These are phyloP conservation scores for Nerophis ophidion DNA, from an alignment of 2,113 vertebrate genomes.

Conservation along the genomic window DNA sequence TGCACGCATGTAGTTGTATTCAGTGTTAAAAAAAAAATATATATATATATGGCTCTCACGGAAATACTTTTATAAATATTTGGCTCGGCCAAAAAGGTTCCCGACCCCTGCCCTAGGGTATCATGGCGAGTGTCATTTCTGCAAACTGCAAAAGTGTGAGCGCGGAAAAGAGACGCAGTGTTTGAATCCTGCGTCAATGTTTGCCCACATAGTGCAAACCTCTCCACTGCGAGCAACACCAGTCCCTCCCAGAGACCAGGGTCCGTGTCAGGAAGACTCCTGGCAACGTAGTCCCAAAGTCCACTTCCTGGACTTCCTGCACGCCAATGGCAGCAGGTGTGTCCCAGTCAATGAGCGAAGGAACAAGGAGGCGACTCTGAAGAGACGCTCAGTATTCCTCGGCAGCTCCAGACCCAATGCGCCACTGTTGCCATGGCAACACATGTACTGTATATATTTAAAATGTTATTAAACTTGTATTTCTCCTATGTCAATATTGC, in stretches of 20 bases:
- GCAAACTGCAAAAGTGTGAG: constrained; percentile 12
- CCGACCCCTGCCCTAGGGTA: too few species aligned
- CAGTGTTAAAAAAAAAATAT: too few species aligned
- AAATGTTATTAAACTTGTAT: too few species aligned
- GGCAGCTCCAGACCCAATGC: too few species aligned
- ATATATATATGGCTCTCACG: too few species aligned
- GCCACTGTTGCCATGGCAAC: too few species aligned
- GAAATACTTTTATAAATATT: too few species aligned
- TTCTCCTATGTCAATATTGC: too few species aligned
- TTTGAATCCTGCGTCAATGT: constrained; percentile 55
- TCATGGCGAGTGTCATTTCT: constrained; percentile 29
- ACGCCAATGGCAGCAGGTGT: constrained; percentile 59
- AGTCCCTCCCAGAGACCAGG: constrained; percentile 8
- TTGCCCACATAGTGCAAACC: constrained; percentile 40
- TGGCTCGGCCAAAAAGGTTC: too few species aligned
- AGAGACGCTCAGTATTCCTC: constrained; percentile 61
- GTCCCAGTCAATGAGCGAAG: constrained; percentile 51
- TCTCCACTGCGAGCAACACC: constrained; percentile 13
- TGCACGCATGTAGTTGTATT: too few species aligned
- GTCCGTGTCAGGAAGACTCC: background rate
- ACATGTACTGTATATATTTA: too few species aligned
- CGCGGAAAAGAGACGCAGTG: constrained; percentile 48
- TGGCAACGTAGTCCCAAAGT: background rate
- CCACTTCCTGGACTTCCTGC: constrained; percentile 13
- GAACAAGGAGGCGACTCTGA: constrained; percentile 53